Conservation (phyloP, 1,140 invertebrate species). For the Tachypleus tridentatus region DNA sequence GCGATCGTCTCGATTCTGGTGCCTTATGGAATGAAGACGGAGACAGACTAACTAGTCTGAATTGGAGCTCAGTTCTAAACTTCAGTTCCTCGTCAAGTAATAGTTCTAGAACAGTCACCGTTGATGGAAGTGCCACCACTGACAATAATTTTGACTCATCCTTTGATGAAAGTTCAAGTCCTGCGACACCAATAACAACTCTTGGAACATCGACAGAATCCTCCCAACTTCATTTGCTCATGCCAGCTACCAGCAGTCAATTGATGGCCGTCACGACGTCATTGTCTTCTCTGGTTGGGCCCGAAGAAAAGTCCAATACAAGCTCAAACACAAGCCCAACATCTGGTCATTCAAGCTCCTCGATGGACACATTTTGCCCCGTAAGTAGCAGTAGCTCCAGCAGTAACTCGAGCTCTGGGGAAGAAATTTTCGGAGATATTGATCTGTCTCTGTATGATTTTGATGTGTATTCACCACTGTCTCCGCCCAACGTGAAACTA, state of each 20-base stretch:
- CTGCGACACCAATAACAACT: constrained; percentile 9
- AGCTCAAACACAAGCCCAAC: constrained; percentile 7
- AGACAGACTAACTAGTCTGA: constrained; percentile 50
- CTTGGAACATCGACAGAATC: constrained; percentile 12
- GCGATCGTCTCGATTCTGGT: constrained; percentile 16
- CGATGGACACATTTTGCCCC: constrained; percentile 11
- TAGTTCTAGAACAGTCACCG: neutral
- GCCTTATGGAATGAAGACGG: constrained; percentile 47
- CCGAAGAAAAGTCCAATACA: neutral
- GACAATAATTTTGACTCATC: neutral
- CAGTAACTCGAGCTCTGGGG: constrained; percentile 19
- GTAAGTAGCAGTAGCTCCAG: neutral
- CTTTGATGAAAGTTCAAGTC: neutral
- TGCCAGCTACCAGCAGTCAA: constrained; percentile 12
- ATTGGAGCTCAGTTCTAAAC: constrained; percentile 80
- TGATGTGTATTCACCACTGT: constrained; percentile 31
- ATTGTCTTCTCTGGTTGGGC: neutral
- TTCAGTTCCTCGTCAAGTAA: constrained; percentile 57
- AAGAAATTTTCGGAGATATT: constrained; percentile 31
- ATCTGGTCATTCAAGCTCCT: constrained; percentile 12
- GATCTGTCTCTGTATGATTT: constrained; percentile 34
- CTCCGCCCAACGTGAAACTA: constrained; percentile 49
- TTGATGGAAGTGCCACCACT: neutral
- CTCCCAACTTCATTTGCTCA: constrained; percentile 14
- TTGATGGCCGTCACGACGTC: neutral